Evolutionary conservation across 2,113 vertebrate genomes (phyloP), one percentile per base, ranked within the genome.

Genomic region (Oreocharis arfaki): DNA sequence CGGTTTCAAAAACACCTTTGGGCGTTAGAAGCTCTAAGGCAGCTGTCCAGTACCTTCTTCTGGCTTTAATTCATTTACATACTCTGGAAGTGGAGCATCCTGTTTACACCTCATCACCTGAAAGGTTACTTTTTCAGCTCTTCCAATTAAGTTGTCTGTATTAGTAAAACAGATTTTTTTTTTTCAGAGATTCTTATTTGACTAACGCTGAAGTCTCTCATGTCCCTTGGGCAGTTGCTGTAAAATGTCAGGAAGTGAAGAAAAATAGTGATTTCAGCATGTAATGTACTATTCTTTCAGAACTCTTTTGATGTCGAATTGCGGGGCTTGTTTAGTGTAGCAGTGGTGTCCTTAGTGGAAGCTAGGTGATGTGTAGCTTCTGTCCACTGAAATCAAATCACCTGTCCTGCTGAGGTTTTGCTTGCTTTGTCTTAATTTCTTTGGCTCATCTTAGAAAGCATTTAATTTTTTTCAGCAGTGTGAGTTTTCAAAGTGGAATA

Each of bases 21-120:
- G 65, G 81, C 84, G 74, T 68, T 52, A 47, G 81, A 90, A 74
- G 56, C 27, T 11, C 59, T 57, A 17, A 93, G 68, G 63, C 86
- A 84, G 73, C 83, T 96, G 91, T 70, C 89, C 91, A 56, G 60
- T 75, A n/a, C 59, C 64, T 89, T 81, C 60, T 61, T 59, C 42
- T 84, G 55, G 30, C 41, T 93, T 93, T 86, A 88, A 76, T 85
- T 96, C 64, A 82, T 93, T 95, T 84, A 32, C 77, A 84, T 84
- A 69, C 83, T 93, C 61, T 1, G 5, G n/a, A 94, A 90, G 65
- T 89, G 57, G 49, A 44, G 23, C 94, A 81, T 89, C 55, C 56
- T 91, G 83, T 80, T 92, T 89, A 53, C 27, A 55, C 73, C 49
- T 81, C 32, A 75, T 94, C 53, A 52, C 52, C 84, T 68, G 39